phyloP scores from a whole-genome alignment of 2,797 vertebrate species.

The Varecia variegata region DNA sequence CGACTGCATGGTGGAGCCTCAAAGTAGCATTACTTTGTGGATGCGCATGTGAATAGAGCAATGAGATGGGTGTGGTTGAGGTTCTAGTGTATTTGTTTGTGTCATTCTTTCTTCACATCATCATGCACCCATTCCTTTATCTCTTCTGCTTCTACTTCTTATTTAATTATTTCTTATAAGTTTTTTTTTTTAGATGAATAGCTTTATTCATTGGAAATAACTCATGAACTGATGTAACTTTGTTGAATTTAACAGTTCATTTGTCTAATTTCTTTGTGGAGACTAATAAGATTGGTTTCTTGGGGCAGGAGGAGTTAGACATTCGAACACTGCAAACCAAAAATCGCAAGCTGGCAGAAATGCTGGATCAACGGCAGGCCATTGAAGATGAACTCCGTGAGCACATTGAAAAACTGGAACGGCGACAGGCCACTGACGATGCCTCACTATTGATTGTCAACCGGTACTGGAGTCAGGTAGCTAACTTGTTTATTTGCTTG shows the following conservation, averaged over 20 bases:
- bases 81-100: neutral
- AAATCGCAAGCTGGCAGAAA: conserved; percentile 95
- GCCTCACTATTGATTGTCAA: conserved; percentile 97
- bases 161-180: neutral
- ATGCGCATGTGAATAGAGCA: neutral
- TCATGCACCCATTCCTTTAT: neutral
- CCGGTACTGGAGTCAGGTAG: conserved; percentile 97
- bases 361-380: conserved; percentile 95
- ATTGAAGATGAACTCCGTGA: conserved; percentile 97
- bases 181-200: neutral
- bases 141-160: neutral
- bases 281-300: conserved; percentile 57
- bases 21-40: neutral
- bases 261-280: conserved; percentile 31
- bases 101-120: neutral
- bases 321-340: conserved; percentile 95
- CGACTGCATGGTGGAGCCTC: neutral
- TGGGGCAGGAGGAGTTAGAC: conserved; percentile 94
- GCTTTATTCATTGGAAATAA: neutral
- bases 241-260: neutral
- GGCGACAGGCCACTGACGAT: conserved; percentile 95
- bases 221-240: neutral
- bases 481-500: neutral
- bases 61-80: neutral
- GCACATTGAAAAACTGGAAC: conserved; percentile 95